Evolutionary conservation across 2,797 vertebrate species (phyloP).

Genomic region (Esox masquinongy): DNA sequence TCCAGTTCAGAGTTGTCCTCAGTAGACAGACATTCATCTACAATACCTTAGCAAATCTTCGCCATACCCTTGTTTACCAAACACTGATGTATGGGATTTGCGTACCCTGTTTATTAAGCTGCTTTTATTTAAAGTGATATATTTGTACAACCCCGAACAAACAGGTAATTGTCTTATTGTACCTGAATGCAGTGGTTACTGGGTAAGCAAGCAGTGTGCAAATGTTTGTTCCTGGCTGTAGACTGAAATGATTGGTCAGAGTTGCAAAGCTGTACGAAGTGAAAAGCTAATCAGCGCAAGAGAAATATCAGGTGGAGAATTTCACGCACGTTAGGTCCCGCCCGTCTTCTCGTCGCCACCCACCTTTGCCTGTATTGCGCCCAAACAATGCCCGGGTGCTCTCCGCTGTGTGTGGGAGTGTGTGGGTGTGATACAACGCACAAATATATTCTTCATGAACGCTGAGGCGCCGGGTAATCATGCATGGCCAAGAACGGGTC

Average conservation of each 20-base stretch:
- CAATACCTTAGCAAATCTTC: not conserved
- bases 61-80: not conserved
- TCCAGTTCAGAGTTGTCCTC: not conserved
- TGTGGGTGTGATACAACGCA: not conserved
- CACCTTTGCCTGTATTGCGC: slow-evolving; percentile 19
- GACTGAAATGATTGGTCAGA: slow-evolving; percentile 26
- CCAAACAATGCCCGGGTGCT: slow-evolving; percentile 27
- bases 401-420: slow-evolving; percentile 42
- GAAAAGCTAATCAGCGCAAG: slow-evolving; percentile 23
- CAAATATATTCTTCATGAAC: slow-evolving; percentile 65
- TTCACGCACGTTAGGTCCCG: slow-evolving; percentile 21
- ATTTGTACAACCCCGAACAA: not conserved
- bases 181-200: not conserved
- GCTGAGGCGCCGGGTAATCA: slow-evolving; percentile 56
- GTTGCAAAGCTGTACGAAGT: slow-evolving; percentile 12
- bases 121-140: not conserved
- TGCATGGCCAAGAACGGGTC: slow-evolving; percentile 57
- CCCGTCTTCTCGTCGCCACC: not conserved
- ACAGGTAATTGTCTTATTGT: not conserved
- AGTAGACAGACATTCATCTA: not conserved
- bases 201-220: not conserved
- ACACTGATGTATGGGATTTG: not conserved
- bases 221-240: slow-evolving; percentile 11
- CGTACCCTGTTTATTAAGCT: not conserved
- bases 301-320: slow-evolving; percentile 28